A percentile compares a stretch with the other conserved stretches of the same genome.
phyloP scores from a whole-genome alignment of 1,140 invertebrate genomes.

The Sitobion miscanthi region DNA sequence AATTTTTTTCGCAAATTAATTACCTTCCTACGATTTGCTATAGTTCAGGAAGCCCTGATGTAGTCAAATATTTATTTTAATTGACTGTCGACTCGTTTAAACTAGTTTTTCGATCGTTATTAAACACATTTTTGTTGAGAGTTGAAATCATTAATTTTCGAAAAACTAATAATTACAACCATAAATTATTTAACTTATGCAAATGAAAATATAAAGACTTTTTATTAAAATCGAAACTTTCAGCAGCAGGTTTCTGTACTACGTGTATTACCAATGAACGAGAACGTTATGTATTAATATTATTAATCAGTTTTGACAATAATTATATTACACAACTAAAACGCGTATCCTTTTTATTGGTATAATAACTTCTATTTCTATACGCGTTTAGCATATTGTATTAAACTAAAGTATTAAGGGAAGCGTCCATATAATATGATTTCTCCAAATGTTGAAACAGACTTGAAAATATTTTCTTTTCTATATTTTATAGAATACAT shows the following conservation, averaged over 20 bases:
- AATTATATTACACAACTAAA: neutral
- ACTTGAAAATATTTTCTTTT: constrained; percentile 24
- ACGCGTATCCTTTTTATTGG: neutral
- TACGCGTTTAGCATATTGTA: neutral
- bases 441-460: constrained; percentile 8
- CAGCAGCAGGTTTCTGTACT: neutral
- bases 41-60: neutral
- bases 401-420: neutral
- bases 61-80: neutral
- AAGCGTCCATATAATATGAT: neutral
- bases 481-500: constrained; percentile 26
- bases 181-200: neutral
- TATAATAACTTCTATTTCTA: neutral
- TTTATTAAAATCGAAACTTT: constrained; percentile 2
- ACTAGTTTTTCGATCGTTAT: constrained; percentile 2
- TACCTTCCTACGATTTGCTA: neutral
- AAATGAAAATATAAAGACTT: neutral
- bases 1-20: constrained; percentile 16
- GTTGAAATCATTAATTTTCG: neutral
- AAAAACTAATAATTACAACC: neutral
- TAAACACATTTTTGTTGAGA: neutral
- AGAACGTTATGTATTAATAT: neutral
- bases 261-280: neutral
- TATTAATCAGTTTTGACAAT: neutral
- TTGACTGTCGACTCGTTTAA: neutral